Evolutionary conservation across 2,113 vertebrate genomes (phyloP).

Genomic region (Bubalus kerabau): DNA sequence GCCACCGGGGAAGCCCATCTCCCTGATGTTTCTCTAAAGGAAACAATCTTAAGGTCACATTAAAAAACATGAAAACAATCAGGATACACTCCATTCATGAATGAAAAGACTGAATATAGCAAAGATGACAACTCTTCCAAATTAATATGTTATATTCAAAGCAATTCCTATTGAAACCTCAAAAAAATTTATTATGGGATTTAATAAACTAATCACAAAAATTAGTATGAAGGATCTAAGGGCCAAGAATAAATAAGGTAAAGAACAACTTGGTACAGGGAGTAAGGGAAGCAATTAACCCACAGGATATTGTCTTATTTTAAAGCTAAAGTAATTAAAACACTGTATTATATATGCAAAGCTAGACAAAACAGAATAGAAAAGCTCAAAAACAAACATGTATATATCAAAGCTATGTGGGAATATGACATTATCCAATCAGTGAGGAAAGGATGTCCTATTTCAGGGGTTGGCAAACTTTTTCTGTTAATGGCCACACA

Average conservation of each 20-base stretch:
- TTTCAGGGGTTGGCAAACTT: background rate
- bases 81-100: background rate
- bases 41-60: background rate
- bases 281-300: background rate
- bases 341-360: background rate
- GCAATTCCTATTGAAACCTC: background rate
- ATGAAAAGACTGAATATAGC: background rate
- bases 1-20: background rate
- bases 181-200: background rate
- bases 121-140: background rate
- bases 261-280: background rate
- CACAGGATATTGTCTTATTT: background rate
- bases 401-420: background rate
- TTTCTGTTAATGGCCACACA: background rate
- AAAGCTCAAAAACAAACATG: background rate
- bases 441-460: background rate
- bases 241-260: background rate
- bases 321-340: background rate
- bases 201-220: conserved; percentile 15
- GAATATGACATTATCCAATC: background rate
- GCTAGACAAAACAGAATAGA: background rate
- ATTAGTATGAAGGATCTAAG: background rate
- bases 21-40: background rate
- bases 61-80: background rate
- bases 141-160: background rate